Evolutionary conservation across 1,140 invertebrate species (phyloP).

Genomic region (Drosophila rufa): DNA sequence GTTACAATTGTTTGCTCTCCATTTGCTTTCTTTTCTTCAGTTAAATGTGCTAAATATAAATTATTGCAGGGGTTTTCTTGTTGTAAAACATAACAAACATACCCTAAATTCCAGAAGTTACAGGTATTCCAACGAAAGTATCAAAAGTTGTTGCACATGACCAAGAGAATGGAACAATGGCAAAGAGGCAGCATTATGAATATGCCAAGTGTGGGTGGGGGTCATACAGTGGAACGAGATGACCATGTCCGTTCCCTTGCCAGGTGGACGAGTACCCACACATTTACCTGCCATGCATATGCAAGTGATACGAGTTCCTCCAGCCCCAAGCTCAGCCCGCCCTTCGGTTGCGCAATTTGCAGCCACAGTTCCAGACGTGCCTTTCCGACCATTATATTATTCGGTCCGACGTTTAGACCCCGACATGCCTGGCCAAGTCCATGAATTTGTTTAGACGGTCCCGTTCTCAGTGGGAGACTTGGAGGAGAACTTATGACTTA

Average conservation of each 20-base stretch:
- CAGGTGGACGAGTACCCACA: constrained; percentile 32
- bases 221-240: constrained; percentile 16
- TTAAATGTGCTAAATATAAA: background rate
- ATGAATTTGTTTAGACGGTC: constrained; percentile 46
- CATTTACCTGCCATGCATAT: constrained; percentile 54
- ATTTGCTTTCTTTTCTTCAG: background rate
- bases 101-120: background rate
- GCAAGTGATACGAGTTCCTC: constrained; percentile 44
- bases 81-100: background rate
- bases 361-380: constrained; percentile 47
- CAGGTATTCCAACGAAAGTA: constrained; percentile 8
- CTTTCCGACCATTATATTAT: constrained; percentile 29
- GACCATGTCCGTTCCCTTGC: constrained; percentile 26
- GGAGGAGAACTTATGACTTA: constrained; percentile 35
- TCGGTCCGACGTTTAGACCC: constrained; percentile 16
- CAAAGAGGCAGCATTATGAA: constrained; percentile 55
- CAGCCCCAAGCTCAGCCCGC: background rate
- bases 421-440: constrained; percentile 16
- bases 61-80: background rate
- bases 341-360: constrained; percentile 49
- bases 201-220: constrained; percentile 35
- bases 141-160: constrained; percentile 56
- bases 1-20: too few species aligned
- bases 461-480: constrained; percentile 11
- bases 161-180: constrained; percentile 61